Evolutionary conservation across 2,113 vertebrate species (phyloP).

Genomic region (Cyprinodon tularosa): DNA sequence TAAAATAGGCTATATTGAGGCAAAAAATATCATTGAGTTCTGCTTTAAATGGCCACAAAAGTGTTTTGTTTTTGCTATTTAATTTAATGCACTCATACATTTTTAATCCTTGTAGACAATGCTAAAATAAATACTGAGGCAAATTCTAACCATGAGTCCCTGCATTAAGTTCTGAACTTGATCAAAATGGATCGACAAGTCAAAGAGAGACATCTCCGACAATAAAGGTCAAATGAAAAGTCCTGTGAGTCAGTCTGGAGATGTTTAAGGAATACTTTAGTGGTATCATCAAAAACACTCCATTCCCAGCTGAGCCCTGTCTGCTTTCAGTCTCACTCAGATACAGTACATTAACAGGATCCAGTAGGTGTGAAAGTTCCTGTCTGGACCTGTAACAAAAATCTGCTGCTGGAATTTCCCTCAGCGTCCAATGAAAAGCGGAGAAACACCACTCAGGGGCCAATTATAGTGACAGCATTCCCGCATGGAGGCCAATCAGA

Average conservation of each 20-base stretch:
- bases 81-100: too few relatives aligned
- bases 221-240: not conserved
- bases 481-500: constrained; percentile 19
- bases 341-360: not conserved
- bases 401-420: constrained; percentile 1
- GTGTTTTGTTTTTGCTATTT: too few relatives aligned
- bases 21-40: too few relatives aligned
- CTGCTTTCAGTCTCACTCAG: not conserved
- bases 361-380: not conserved
- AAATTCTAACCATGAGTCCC: not conserved
- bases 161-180: not conserved
- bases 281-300: not conserved
- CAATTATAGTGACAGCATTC: constrained; percentile 29
- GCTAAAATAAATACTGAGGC: not conserved
- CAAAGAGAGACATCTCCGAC: not conserved
- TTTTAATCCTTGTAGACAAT: too few relatives aligned
- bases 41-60: too few relatives aligned
- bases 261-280: too few relatives aligned
- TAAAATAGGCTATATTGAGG: too few relatives aligned
- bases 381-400: constrained; percentile 10
- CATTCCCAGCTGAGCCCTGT: not conserved
- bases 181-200: not conserved
- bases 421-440: constrained; percentile 24
- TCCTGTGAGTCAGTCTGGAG: too few relatives aligned
- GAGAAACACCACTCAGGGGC: constrained; percentile 27